These are phyloP conservation scores for Crotalus helleri DNA, from an alignment of 2,113 vertebrate genomes.

Conservation along the genomic window DNA sequence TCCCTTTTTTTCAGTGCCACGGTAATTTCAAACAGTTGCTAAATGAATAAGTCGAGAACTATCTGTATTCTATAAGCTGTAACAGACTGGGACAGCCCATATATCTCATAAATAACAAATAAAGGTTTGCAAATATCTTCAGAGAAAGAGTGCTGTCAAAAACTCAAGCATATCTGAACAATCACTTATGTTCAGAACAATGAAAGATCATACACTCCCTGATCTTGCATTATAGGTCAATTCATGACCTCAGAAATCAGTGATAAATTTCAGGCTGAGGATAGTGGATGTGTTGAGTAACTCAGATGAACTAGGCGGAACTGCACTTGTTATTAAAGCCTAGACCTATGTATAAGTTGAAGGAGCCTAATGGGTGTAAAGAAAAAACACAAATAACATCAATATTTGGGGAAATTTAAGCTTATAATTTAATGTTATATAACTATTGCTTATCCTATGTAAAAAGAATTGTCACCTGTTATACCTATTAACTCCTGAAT, in stretches of 20 bases:
- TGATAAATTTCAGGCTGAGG: neutral
- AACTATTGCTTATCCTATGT: neutral
- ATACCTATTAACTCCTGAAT: constrained; percentile 88
- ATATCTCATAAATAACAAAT: neutral
- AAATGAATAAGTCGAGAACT: neutral
- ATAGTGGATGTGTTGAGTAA: neutral
- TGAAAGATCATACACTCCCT: neutral
- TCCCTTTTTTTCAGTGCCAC: neutral
- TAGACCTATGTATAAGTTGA: neutral
- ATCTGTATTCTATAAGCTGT: neutral
- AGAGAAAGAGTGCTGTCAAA: neutral
- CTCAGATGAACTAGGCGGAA: neutral
- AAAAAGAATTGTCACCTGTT: constrained; percentile 66
- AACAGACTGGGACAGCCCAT: neutral
- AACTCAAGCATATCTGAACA: neutral
- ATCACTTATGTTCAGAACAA: neutral
- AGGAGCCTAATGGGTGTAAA: neutral
- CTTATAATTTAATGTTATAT: neutral
- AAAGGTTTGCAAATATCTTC: neutral
- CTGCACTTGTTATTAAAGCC: neutral
- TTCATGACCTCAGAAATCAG: neutral
- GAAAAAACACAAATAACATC: neutral
- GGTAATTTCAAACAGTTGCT: neutral
- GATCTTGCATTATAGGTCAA: neutral
- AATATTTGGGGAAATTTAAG: neutral